Evolutionary conservation across 2,888 invertebrate genomes (phyloP), one percentile per base, ranked within the genome.

Genomic region (Campoletis raptor): DNA sequence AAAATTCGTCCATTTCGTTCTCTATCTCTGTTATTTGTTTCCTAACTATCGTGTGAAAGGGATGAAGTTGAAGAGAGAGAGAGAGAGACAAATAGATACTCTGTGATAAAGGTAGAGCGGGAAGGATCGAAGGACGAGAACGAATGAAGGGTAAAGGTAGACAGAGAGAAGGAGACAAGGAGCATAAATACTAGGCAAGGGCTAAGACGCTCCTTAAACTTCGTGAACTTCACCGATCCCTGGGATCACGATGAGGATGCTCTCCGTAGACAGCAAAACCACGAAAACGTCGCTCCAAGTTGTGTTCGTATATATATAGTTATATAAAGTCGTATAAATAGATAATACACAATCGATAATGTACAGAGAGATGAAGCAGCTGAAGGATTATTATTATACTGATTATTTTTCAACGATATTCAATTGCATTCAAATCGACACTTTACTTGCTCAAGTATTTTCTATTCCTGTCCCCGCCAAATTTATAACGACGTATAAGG

Each of bases 181-280:
- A 76, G 45, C 21, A 42, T 37, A 48, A 36, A 48, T 9, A 76
- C 70, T 61, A 61, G 64, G 54, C 45, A 42, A 73, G 79, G 81
- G 18, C n/a, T 77, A 81, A 57, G 85, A 79, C 81, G 81, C 83
- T 81, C 77, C 83, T 86, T 78, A 83, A 86, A 86, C 83, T 86
- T 81, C 74, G 76, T 42, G 52, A 85, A 80, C 85, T 85, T 79
- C 66, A 66, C 74, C 78, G 78, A 81, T 73, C 81, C 64, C 73
- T 52, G n/a, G 52, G 54, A 85, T 76, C 85, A 73, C 66, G 66
- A 78, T 45, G 70, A 78, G 78, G 70, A 66, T 66, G 67, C 57
- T 79, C 40, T 40, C 24, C 54, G 18, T 36, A 24, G 12, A 42
- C 48, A 61, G 18, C 42, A 54, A 40, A 77, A 82, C 81, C 57